phyloP scores from a whole-genome alignment of 2,113 vertebrate species.

The Osmerus mordax region DNA sequence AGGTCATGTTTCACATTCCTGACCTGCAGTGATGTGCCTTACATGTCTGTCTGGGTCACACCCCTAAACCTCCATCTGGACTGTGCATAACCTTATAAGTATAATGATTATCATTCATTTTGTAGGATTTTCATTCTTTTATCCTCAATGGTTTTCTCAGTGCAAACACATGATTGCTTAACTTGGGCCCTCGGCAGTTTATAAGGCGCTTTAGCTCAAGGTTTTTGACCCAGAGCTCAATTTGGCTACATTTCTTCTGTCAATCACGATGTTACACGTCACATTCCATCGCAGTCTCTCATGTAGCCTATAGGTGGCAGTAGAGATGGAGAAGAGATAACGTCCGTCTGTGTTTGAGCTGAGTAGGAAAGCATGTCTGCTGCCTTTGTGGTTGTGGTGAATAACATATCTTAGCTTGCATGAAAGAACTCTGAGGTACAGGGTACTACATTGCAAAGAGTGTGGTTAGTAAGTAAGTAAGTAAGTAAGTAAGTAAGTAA shows the following conservation, averaged over 20 bases:
- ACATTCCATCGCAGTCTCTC: neutral
- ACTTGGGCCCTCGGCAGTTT: neutral
- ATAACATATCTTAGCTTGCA: neutral
- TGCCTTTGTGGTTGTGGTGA: neutral
- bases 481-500: too few relatives aligned
- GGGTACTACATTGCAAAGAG: neutral
- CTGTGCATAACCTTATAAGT: neutral
- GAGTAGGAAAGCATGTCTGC: neutral
- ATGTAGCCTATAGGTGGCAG: neutral
- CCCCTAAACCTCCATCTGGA: constrained; percentile 1
- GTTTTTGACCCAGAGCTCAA: too few relatives aligned
- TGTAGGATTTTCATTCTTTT: too few relatives aligned
- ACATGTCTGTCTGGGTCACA: constrained; percentile 2
- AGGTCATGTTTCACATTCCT: constrained; percentile 48
- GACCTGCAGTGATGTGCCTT: constrained; percentile 20
- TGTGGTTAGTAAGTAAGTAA: too few relatives aligned
- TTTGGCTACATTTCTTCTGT: too few relatives aligned
- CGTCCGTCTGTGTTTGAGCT: neutral
- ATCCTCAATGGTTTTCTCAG: too few relatives aligned
- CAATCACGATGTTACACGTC: neutral
- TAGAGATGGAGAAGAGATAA: neutral
- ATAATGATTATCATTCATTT: too few relatives aligned
- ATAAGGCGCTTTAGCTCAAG: too few relatives aligned
- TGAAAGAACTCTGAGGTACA: neutral
- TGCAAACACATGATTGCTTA: too few relatives aligned